Conservation (phyloP, 1,140 invertebrate species). For the Neodiprion virginianus region DNA sequence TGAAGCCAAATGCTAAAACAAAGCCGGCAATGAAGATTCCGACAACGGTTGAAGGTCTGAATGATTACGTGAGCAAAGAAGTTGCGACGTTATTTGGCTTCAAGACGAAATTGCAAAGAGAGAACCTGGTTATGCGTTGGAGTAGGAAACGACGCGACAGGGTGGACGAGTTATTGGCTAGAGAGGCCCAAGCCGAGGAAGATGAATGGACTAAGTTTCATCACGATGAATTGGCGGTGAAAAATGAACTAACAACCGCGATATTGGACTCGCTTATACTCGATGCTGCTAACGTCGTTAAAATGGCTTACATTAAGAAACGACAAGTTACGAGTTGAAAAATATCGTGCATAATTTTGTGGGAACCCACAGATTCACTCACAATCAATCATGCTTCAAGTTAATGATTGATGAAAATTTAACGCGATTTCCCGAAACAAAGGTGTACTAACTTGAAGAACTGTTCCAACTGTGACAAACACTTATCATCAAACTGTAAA, state of each 20-base stretch:
- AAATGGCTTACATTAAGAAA: constrained; percentile 52
- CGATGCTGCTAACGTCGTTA: constrained; percentile 66
- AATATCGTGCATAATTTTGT: neutral
- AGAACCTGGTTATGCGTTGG: constrained; percentile 70
- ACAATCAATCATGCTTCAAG: neutral
- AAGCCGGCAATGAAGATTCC: constrained; percentile 55
- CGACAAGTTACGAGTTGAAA: constrained; percentile 37
- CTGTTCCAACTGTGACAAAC: neutral
- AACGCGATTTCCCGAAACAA: too few relatives aligned
- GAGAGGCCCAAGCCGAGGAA: constrained; percentile 75
- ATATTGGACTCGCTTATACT: constrained; percentile 69
- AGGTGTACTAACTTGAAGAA: neutral
- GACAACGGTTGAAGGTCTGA: constrained; percentile 54
- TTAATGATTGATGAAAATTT: neutral
- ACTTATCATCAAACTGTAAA: neutral
- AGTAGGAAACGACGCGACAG: constrained; percentile 74
- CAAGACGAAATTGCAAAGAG: constrained; percentile 61
- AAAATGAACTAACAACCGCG: constrained; percentile 70
- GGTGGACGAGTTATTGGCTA: constrained; percentile 74
- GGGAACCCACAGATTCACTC: neutral
- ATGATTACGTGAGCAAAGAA: constrained; percentile 63
- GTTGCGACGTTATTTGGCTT: constrained; percentile 66
- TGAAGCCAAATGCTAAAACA: constrained; percentile 55
- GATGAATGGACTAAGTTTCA: constrained; percentile 76
- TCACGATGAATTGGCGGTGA: constrained; percentile 72